phyloP scores from a whole-genome alignment of 2,113 vertebrate species.

The Sceloporus tristichus region DNA sequence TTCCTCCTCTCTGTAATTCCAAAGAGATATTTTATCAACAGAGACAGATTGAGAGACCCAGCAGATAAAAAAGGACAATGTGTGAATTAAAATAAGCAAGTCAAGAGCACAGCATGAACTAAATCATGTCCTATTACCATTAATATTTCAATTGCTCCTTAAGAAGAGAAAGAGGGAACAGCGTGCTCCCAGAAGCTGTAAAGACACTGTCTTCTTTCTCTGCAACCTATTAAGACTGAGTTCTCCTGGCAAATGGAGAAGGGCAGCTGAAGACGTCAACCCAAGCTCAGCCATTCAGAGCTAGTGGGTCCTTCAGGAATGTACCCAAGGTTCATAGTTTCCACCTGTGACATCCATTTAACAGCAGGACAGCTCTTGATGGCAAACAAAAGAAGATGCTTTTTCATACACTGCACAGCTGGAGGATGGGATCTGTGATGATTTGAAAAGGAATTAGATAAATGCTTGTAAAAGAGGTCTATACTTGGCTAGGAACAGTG shows the following conservation, averaged over 20 bases:
- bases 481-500: too few relatives aligned
- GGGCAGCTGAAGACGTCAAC: background rate
- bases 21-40: slow-evolving; percentile 68
- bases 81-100: slow-evolving; percentile 68
- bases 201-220: slow-evolving; percentile 20
- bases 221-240: background rate
- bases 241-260: background rate
- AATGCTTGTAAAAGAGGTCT: too few relatives aligned
- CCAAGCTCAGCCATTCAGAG: background rate
- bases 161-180: slow-evolving; percentile 56
- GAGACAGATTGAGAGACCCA: slow-evolving; percentile 62
- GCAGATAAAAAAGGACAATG: slow-evolving; percentile 69
- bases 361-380: background rate
- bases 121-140: slow-evolving; percentile 71
- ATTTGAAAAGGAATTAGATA: too few relatives aligned
- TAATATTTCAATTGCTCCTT: slow-evolving; percentile 73
- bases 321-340: background rate
- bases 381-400: background rate
- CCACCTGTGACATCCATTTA: background rate
- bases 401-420: background rate
- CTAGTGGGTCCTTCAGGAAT: background rate
- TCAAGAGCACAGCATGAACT: slow-evolving; percentile 68
- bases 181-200: slow-evolving; percentile 14
- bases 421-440: background rate
- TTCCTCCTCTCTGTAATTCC: slow-evolving; percentile 54